A percentile compares a stretch with the other conserved stretches of the same genome.
Conservation (phyloP, 2,113 vertebrate species). For the Paraplagusia blochii region DNA sequence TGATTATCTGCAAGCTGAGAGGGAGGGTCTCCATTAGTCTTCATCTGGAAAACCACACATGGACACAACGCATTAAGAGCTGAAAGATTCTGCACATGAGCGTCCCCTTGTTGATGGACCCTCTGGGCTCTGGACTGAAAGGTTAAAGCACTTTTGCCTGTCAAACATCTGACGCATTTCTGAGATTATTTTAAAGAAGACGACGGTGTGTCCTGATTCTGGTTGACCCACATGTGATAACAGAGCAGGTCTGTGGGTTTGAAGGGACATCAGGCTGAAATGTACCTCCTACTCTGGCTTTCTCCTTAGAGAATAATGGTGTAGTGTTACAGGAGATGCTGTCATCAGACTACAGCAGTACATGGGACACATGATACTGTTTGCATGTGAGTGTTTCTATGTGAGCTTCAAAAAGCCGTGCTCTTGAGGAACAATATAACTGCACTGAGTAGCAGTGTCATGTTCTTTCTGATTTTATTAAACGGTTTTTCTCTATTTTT, state of each 20-base stretch:
- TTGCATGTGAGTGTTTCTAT: constrained; percentile 6
- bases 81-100: too few relatives aligned
- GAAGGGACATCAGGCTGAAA: background rate
- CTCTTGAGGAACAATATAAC: too few relatives aligned
- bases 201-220: constrained; percentile 11
- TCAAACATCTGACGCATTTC: background rate
- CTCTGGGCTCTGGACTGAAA: background rate
- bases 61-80: constrained; percentile 6
- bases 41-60: constrained; percentile 17
- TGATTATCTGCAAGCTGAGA: constrained; percentile 58
- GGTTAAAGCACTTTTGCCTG: background rate
- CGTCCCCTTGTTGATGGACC: constrained; percentile 9
- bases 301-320: constrained; percentile 23
- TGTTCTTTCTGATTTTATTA: too few relatives aligned
- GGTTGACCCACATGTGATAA: constrained; percentile 9
- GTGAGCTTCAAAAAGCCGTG: background rate
- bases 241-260: constrained; percentile 11
- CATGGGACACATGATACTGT: constrained; percentile 33
- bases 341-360: constrained; percentile 27
- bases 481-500: too few relatives aligned
- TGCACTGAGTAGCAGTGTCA: too few relatives aligned
- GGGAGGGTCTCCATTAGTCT: constrained; percentile 23
- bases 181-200: too few relatives aligned
- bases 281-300: background rate
- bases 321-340: constrained; percentile 36